These are phyloP conservation scores for Paralinhomoeus sp. DNA, from an alignment of 2,888 invertebrate genomes.

Conservation along the genomic window DNA sequence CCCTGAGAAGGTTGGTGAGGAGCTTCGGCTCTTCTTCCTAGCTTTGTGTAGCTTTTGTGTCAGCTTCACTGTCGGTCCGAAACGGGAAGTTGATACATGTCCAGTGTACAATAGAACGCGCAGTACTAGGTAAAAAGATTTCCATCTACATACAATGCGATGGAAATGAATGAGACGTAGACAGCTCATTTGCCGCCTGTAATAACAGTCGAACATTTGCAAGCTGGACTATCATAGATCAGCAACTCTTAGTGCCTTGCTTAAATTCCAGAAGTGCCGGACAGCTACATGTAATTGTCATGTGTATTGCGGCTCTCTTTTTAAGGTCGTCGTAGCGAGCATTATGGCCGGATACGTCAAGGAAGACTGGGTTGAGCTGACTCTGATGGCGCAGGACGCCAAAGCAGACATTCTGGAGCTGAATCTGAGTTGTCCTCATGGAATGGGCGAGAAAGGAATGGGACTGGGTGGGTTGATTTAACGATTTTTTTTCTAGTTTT, in stretches of 20 bases:
- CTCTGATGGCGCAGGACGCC: conserved; percentile 44
- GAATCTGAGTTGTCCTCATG: conserved; percentile 91
- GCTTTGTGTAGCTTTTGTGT: background rate
- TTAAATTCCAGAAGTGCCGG: no score
- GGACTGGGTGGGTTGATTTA: background rate
- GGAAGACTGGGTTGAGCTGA: conserved; percentile 62
- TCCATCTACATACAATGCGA: background rate
- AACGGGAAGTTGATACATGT: no score
- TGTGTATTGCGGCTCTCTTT: background rate
- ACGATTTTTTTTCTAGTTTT: background rate
- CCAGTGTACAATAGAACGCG: background rate
- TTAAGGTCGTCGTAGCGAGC: conserved; percentile 20
- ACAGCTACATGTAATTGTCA: background rate
- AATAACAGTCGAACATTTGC: no score
- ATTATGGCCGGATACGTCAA: conserved; percentile 20
- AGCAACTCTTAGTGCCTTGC: no score
- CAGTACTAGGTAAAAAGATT: background rate
- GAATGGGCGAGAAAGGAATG: conserved; percentile 54
- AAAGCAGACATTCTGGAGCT: conserved; percentile 85
- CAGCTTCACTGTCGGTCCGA: no score
- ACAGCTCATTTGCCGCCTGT: no score
- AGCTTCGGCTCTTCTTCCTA: background rate
- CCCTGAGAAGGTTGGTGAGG: conserved; percentile 46
- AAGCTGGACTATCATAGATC: no score
- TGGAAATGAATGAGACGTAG: no score